Evolutionary conservation across 2,888 invertebrate genomes (phyloP), one percentile per base, ranked within the genome.

Genomic region (Melieria crassipennis): DNA sequence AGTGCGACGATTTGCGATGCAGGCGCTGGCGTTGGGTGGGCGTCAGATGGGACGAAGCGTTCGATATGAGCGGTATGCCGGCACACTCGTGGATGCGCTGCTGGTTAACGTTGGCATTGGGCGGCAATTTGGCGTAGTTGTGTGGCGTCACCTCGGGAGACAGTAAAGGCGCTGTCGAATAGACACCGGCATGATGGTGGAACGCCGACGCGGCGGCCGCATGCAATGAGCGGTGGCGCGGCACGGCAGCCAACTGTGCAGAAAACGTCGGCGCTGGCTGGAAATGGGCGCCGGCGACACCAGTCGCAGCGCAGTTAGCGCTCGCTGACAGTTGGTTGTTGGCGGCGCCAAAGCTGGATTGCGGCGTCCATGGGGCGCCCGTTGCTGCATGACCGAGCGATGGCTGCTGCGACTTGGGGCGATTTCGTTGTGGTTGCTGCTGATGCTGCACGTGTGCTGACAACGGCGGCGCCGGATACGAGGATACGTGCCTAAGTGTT

Each of bases 61-160:
- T 93, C 65, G 93, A 93, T 84, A 94, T 93, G 75, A 94, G 89
- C 61, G 95, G 94, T 82, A 93, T 92, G 76, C 94, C 94, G 48
- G 94, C 91, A 92, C 94, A 94, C 78, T 91, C 91, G 77, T 91
- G 92, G 45, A 83, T 81, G 7, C 83, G 79, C 73, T 85, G 85
- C 69, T 83, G 85, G 72, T 83, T 84, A 55, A 85, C 79, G 65
- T 80, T 75, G 61, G 73, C 75, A 7, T 73, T 75, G 52, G 77
- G 78, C 30, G 78, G 78, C 48, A 78, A 73, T 72, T 79, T 79
- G 16, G 77, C 80, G 78, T 79, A 83, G 68, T 82, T 81, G 30
- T 79, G 78, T 13, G 78, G 65, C 11, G 73, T 60, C 4, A 68
- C 48, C 45, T 69, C 46, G 61, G 69, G 56, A 6, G 72, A 7